phyloP scores from a whole-genome alignment of 2,113 vertebrate species.

The Callionymus lyra region DNA sequence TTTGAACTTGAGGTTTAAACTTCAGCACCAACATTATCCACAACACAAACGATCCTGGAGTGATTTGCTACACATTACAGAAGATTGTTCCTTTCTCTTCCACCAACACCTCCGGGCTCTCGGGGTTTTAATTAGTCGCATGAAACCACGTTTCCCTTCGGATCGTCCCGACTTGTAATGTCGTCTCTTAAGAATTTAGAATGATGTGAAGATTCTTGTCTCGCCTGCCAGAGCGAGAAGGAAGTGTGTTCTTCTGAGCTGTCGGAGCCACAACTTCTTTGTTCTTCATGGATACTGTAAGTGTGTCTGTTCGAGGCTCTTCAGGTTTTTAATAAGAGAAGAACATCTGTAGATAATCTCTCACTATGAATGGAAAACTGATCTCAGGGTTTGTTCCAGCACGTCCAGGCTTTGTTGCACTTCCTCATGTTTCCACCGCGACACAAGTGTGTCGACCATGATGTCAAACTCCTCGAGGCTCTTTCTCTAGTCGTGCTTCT shows the following conservation, averaged over 20 bases:
- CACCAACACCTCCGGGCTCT: slow-evolving; percentile 28
- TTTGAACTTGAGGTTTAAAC: no score
- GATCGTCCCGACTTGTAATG: slow-evolving; percentile 50
- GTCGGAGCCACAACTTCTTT: slow-evolving; percentile 54
- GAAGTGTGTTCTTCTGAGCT: slow-evolving; percentile 25
- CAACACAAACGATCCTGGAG: no score
- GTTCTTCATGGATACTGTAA: slow-evolving; percentile 61
- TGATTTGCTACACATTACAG: slow-evolving; percentile 37
- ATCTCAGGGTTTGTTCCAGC: slow-evolving; percentile 26
- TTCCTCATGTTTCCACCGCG: slow-evolving; percentile 17
- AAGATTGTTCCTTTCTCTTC: slow-evolving; percentile 44
- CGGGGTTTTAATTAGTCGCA: slow-evolving; percentile 54
- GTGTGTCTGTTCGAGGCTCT: slow-evolving; percentile 44
- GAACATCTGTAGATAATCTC: slow-evolving; percentile 28
- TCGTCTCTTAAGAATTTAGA: slow-evolving; percentile 39
- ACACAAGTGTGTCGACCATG: slow-evolving; percentile 11
- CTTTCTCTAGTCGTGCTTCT: no score
- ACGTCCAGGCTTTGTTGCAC: slow-evolving; percentile 17
- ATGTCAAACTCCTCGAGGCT: no score
- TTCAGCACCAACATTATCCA: no score
- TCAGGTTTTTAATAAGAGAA: slow-evolving; percentile 24
- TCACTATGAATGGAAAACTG: slow-evolving; percentile 23
- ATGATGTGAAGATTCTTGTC: slow-evolving; percentile 52
- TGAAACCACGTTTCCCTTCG: slow-evolving; percentile 44
- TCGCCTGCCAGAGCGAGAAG: slow-evolving; percentile 37